Base-by-base conservation (phyloP, 2,888 invertebrate genomes). In the Geophilus truncorum region DNA sequence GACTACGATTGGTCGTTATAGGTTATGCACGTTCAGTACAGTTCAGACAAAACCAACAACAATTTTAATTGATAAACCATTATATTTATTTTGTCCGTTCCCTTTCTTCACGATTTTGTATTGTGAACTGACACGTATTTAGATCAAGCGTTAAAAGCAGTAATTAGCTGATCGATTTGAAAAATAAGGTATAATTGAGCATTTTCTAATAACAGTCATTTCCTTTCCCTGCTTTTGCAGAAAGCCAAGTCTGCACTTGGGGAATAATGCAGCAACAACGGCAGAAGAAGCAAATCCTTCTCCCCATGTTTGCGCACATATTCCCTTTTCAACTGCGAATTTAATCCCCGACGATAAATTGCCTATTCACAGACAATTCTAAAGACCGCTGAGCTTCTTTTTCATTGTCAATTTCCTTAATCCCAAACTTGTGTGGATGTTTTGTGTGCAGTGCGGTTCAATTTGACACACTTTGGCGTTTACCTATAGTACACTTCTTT, bases 291-390 rank as follows among this genome's bases (percentile, higher is more conserved):
- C 32, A 40, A 62, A 62, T 62, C 57, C 23, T 62, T 23, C 57
- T 21, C 23, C 15, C 23, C 10, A 18, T n/a, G 57, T 62, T 21
- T 1, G 1, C 21, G 4, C 18, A 62, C n/a, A 62, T 21, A 62
- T 62, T 62, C 57, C 10, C 57, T 62, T 62, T 62, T 62, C 57
- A 62, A 6, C 18, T 62, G 23, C 21, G 21, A 62, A 62, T 62
- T 62, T 62, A 62, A 62, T 62, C 57, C 57, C 23, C 23, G 23
- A 62, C 57, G 57, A 62, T 62, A 62, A 62, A 62, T 62, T 62
- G 57, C 21, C 57, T 21, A 23, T 62, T 62, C 57, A 62, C 21
- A 62, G 57, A 62, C 57, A 21, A 62, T 62, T 62, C 57, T 23
- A 62, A 62, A 23, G 57, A 62, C 21, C 21, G 10, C 57, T 62